phyloP scores from a whole-genome alignment of 35 echinoderm and acorn worm genomes.

The Acanthaster planci region DNA sequence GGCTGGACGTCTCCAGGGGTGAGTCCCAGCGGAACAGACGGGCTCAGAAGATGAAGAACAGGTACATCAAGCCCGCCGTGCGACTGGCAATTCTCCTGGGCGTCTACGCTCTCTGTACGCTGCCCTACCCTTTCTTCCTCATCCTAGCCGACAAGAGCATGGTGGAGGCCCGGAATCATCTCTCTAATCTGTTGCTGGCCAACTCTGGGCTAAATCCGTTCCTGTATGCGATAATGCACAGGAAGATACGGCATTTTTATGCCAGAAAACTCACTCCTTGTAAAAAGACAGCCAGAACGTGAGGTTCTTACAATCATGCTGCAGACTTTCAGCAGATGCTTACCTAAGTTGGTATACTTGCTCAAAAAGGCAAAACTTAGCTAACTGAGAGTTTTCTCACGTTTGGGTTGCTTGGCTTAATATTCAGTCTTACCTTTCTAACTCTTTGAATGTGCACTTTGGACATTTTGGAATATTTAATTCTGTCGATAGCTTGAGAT shows the following conservation, averaged over 20 bases:
- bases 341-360: no score
- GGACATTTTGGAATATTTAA: no score
- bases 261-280: not conserved
- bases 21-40: not conserved
- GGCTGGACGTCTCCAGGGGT: not conserved
- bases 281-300: not conserved
- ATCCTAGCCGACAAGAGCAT: not conserved
- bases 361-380: no score
- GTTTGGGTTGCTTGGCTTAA: no score
- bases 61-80: slow-evolving; percentile 12
- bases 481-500: no score
- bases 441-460: no score
- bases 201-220: slow-evolving; percentile 8
- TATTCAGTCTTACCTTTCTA: no score
- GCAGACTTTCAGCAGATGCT: no score
- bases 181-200: not conserved
- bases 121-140: not conserved
- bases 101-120: not conserved
- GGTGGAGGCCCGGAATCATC: not conserved
- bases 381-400: no score
- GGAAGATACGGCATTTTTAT: slow-evolving; percentile 2
- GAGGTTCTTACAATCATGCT: no score
- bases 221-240: slow-evolving; percentile 21
- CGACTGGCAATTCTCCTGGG: slow-evolving; percentile 3
- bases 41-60: not conserved